Evolutionary conservation across 2,113 vertebrate genomes (phyloP), one percentile per base, ranked within the genome.

Genomic region (Anarrhichthys ocellatus): DNA sequence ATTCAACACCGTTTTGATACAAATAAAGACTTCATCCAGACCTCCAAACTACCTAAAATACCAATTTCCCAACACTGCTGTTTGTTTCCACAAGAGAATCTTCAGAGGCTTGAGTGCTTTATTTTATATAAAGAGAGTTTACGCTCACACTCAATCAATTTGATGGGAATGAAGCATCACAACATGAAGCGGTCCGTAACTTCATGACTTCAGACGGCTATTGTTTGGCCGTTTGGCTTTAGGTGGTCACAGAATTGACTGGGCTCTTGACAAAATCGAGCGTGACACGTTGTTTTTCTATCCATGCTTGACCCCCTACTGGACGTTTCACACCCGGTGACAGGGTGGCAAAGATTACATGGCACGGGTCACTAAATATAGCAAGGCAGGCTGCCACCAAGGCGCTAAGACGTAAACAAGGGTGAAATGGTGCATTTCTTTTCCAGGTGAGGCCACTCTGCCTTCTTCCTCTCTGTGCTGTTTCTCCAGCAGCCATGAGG

Each of bases 271-370:
- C 67, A 42, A 75, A 84, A 92, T 80, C 14, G 46, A 59, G 58
- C 42, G 1, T 67, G 84, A 84, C 84, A 82, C 66, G 11, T 18
- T 70, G 73, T 58, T 83, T 79, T 78, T 91, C 63, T 59, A 14
- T 73, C 74, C 76, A 66, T 44, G 85, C 76, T 80, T 90, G 76
- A 89, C 83, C 90, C 88, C 86, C 88, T 72, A 46, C 79, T 52
- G 79, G 83, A 90, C 86, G 61, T 77, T 78, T 90, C 78, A 46
- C 76, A 90, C 70, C 67, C 27, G 65, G 64, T 88, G 88, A 91
- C 88, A 89, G 82, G 80, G 77, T 65, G 78, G 82, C 78, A 80
- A 77, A 92, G 42, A 90, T 82, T 79, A 92, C 66, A 91, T 65
- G 84, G 89, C 89, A 87, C 0, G 70, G 80, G 83, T 85, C 80